Conservation (phyloP, 2,888 invertebrate species). For the Furcula furcula region DNA sequence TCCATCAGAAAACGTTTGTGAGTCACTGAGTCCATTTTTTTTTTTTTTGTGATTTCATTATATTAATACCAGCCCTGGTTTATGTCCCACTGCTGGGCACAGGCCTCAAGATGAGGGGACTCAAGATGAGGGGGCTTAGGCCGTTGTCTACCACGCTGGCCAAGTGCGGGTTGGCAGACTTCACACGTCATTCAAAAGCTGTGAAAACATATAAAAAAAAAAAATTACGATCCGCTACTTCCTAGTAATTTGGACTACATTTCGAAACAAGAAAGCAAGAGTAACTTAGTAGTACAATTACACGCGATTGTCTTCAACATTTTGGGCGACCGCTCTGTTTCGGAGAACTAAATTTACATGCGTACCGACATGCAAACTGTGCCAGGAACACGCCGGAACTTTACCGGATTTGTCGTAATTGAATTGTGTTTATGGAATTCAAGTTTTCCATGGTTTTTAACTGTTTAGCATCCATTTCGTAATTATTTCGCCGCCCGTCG, state of each 20-base stretch:
- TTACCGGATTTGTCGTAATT: not conserved
- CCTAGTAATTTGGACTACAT: not conserved
- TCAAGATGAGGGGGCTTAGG: no score
- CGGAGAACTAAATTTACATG: not conserved
- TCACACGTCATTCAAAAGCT: no score
- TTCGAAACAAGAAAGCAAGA: constrained; percentile 20
- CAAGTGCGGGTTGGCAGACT: no score
- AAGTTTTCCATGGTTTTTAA: not conserved
- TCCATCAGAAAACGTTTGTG: no score
- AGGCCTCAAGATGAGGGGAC: no score
- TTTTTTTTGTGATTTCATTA: no score
- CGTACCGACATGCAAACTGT: not conserved
- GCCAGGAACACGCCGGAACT: not conserved
- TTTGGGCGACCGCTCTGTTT: constrained; percentile 8
- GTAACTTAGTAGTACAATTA: constrained; percentile 27
- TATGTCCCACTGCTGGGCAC: no score
- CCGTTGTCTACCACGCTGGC: no score
- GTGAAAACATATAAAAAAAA: no score
- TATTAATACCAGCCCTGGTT: no score
- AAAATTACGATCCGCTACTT: constrained; percentile 8
- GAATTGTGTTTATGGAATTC: not conserved
- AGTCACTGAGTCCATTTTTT: no score
- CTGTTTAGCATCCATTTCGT: not conserved
- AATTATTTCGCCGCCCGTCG: not conserved
- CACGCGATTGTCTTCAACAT: constrained; percentile 22